These are phyloP conservation scores for Myrmecophaga tridactyla DNA, from an alignment of 2,113 vertebrate species.

Conservation along the genomic window DNA sequence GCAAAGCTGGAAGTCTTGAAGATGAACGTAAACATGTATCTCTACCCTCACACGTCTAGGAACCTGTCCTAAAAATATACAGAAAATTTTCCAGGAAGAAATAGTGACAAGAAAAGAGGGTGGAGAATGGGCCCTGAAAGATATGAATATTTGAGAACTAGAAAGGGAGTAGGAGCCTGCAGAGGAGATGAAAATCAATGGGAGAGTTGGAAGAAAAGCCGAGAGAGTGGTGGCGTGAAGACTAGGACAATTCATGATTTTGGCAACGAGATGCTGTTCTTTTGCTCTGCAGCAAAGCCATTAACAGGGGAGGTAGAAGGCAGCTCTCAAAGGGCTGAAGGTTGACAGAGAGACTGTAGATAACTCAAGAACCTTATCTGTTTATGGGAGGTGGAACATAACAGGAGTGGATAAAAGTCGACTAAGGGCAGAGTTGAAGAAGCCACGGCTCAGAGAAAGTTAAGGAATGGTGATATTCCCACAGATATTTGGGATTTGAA, in stretches of 20 bases:
- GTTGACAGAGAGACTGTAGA: neutral
- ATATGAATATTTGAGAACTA: neutral
- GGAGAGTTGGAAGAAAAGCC: neutral
- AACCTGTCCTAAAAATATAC: neutral
- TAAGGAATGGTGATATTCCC: neutral
- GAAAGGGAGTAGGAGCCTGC: neutral
- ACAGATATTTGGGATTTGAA: neutral
- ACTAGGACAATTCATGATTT: neutral
- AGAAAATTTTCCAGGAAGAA: neutral
- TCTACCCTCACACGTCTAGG: neutral
- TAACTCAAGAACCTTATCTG: neutral
- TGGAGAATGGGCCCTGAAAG: neutral
- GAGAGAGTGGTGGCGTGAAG: neutral
- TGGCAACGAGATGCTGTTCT: neutral
- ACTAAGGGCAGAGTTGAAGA: neutral
- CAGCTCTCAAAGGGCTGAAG: neutral
- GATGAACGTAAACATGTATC: fast-evolving
- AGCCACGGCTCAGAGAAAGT: neutral
- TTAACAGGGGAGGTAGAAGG: neutral
- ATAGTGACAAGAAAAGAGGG: neutral
- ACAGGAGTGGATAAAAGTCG: neutral
- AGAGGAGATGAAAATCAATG: neutral
- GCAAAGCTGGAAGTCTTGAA: neutral
- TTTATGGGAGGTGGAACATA: neutral
- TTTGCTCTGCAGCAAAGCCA: neutral